Percentiles rank a stretch among this genome's conserved stretches.
Evolutionary conservation across 1,140 invertebrate genomes (phyloP).

Genomic region (Plectrocnemia conspersa): DNA sequence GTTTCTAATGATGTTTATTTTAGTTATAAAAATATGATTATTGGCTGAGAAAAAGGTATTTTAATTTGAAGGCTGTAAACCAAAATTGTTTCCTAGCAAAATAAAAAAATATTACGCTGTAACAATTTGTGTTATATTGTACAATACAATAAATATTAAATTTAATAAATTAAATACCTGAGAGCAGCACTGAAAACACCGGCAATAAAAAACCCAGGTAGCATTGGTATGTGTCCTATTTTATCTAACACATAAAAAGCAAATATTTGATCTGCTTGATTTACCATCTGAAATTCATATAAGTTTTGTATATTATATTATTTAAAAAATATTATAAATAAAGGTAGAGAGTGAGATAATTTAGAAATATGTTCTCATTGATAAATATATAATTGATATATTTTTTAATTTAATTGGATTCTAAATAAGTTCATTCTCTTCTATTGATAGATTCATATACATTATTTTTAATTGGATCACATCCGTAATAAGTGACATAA

Average conservation of each 20-base stretch:
- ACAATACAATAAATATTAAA: background rate
- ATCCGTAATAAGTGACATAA: slow-evolving; percentile 66
- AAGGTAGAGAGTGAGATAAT: no score
- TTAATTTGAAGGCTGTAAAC: no score
- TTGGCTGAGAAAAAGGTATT: no score
- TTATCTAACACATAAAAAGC: slow-evolving; percentile 55
- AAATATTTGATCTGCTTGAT: slow-evolving; percentile 43
- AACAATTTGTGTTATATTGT: no score
- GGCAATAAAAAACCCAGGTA: slow-evolving; percentile 61
- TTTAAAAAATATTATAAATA: background rate
- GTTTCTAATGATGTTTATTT: no score
- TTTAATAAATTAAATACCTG: slow-evolving; percentile 44
- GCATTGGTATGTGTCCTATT: slow-evolving; percentile 49
- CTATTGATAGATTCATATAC: slow-evolving; percentile 37
- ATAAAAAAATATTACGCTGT: background rate
- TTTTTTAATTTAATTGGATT: no score
- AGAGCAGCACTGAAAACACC: slow-evolving; percentile 62
- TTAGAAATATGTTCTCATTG: background rate
- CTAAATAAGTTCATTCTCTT: background rate
- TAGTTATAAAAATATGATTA: no score
- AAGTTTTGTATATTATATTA: background rate
- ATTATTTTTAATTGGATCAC: slow-evolving; percentile 64
- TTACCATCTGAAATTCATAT: slow-evolving; percentile 25
- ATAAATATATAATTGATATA: no score
- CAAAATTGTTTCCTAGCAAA: background rate